Evolutionary conservation across 2,888 invertebrate species (phyloP), one percentile per base, ranked within the genome.

Genomic region (Vesta saturnalis): DNA sequence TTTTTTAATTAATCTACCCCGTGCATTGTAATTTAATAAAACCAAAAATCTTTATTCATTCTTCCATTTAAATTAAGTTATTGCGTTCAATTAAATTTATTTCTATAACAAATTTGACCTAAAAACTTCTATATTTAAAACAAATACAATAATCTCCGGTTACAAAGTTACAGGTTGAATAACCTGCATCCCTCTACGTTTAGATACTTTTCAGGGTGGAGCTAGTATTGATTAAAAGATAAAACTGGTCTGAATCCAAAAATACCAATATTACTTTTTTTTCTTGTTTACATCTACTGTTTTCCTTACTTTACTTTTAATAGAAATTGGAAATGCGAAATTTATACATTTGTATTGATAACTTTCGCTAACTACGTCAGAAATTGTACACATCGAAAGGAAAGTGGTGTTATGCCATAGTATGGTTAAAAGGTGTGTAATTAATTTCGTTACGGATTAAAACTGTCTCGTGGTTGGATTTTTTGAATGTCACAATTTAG

Each of bases 81-180:
- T n/a, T n/a, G n/a, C n/a, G n/a, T n/a, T n/a, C n/a, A n/a, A n/a
- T n/a, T n/a, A n/a, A n/a, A n/a, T 39, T n/a, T 39, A n/a, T 39
- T n/a, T 39, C 39, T 39, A 3, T 39, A 39, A 52, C 19, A 52
- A 52, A 52, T 52, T 19, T 52, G 52, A 52, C 52, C 52, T 52
- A 52, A 52, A 52, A 52, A 52, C 12, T 19, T 12, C 14, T 52
- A 12, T 12, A 19, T n/a, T 52, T 52, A 19, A 52, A n/a, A 52
- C 56, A 58, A 58, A 19, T 22, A 19, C 19, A 12, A 21, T n/a
- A 22, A 58, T 19, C 58, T 58, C 58, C 22, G 30, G 49, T 52
- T 60, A 23, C 49, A 30, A 23, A 60, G 19, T 39, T 61, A 61
- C 61, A 61, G 61, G 61, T 61, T 61, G 61, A 61, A 61, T 61